These are phyloP conservation scores for Alectoris magna DNA, from an alignment of 2,797 vertebrate species.

Conservation along the genomic window DNA sequence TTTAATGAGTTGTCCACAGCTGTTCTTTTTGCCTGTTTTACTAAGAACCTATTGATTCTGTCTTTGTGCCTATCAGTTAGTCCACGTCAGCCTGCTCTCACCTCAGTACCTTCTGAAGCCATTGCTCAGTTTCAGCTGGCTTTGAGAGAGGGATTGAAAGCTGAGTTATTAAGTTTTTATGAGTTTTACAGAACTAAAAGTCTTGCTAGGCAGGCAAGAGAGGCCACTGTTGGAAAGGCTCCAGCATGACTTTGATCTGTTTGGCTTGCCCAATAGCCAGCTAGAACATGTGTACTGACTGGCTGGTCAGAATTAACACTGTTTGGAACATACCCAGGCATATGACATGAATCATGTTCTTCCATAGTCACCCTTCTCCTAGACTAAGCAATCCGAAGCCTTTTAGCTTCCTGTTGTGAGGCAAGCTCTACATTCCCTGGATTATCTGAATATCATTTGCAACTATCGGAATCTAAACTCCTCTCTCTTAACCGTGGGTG, in stretches of 20 bases:
- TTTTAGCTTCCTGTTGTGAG: slow-evolving; percentile 57
- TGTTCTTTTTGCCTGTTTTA: background rate
- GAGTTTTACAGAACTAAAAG: background rate
- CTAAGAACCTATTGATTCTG: slow-evolving; percentile 16
- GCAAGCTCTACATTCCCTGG: slow-evolving; percentile 14
- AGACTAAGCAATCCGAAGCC: slow-evolving; percentile 39
- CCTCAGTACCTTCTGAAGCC: background rate
- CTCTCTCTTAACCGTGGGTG: background rate
- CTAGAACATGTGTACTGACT: background rate
- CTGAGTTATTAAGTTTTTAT: background rate
- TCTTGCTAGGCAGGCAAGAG: slow-evolving; percentile 1
- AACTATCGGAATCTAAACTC: slow-evolving; percentile 15
- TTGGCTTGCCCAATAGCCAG: background rate
- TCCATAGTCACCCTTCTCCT: slow-evolving; percentile 25
- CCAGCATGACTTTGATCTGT: background rate
- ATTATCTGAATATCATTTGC: slow-evolving; percentile 35
- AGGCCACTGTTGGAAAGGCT: background rate
- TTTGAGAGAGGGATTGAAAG: background rate
- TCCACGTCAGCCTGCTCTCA: background rate
- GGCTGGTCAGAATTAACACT: slow-evolving; percentile 3
- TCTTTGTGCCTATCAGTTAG: background rate
- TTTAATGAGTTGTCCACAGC: slow-evolving; percentile 5
- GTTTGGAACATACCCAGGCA: slow-evolving; percentile 35
- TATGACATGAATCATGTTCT: slow-evolving; percentile 37
- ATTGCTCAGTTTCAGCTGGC: background rate